Percentiles rank a stretch among this genome's conserved stretches.
These are phyloP conservation scores for Tychaedon coryphoeus DNA, from an alignment of 2,113 vertebrate species.

Conservation along the genomic window DNA sequence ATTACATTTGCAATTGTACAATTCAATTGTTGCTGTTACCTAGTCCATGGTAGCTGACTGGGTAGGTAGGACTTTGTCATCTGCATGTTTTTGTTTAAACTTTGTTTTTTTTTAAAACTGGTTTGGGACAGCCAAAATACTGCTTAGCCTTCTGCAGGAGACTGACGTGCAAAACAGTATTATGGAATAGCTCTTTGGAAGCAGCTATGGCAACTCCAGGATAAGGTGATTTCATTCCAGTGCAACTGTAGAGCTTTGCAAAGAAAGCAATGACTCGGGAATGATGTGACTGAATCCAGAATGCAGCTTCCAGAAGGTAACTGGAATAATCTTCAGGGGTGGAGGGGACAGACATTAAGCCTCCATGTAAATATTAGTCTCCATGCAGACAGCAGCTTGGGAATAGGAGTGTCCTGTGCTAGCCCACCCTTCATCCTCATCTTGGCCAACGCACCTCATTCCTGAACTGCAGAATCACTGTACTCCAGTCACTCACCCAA, in stretches of 20 bases:
- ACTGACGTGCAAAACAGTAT: neutral
- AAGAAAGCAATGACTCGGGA: neutral
- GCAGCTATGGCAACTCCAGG: neutral
- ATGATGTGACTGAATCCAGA: conserved; percentile 4
- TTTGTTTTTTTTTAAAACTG: neutral
- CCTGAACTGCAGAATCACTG: conserved; percentile 48
- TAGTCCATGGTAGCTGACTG: neutral
- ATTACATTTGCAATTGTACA: neutral
- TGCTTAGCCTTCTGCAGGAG: neutral
- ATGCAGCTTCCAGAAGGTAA: conserved; percentile 10
- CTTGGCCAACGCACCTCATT: conserved; percentile 44
- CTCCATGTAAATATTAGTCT: conserved; percentile 40
- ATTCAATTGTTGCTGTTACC: neutral
- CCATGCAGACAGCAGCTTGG: conserved; percentile 21
- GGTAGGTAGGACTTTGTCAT: neutral
- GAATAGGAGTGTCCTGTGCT: conserved; percentile 49
- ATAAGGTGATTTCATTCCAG: neutral
- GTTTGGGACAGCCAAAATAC: neutral
- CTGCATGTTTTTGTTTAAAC: neutral
- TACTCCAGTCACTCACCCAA: neutral
- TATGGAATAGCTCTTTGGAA: neutral
- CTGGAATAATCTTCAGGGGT: conserved; percentile 25
- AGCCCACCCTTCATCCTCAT: conserved; percentile 41
- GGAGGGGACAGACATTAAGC: conserved; percentile 16
- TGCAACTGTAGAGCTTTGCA: neutral